Evolutionary conservation across 2,888 invertebrate species (phyloP).

Genomic region (Ornithoptera priamus): DNA sequence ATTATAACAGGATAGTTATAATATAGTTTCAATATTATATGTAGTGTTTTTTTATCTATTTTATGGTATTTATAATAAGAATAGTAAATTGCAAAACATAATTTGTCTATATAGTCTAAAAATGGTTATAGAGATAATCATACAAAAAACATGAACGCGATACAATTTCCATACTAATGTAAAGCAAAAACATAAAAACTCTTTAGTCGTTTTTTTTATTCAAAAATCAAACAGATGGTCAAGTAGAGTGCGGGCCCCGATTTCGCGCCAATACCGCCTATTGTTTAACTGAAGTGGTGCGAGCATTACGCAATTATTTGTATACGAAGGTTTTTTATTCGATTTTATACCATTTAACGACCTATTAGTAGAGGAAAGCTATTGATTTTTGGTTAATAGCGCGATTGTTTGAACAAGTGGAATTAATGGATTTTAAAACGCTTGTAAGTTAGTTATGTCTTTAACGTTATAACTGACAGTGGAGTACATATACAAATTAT

Average conservation of each 20-base stretch:
- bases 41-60: no score
- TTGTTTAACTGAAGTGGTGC: slow-evolving; percentile 69
- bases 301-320: slow-evolving; percentile 62
- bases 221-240: slow-evolving; percentile 58
- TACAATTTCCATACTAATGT: slow-evolving; percentile 29
- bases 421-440: no score
- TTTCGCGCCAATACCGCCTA: slow-evolving; percentile 58
- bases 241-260: slow-evolving; percentile 54
- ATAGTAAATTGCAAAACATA: background rate
- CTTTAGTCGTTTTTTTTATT: slow-evolving; percentile 25
- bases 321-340: slow-evolving; percentile 57
- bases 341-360: slow-evolving; percentile 55
- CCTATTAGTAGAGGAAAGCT: slow-evolving; percentile 26
- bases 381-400: slow-evolving; percentile 8
- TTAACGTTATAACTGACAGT: background rate
- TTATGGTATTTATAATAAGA: no score
- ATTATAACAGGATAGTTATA: no score
- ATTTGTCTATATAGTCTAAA: background rate
- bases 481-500: no score
- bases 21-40: no score
- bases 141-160: background rate
- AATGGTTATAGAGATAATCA: background rate
- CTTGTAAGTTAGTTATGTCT: background rate
- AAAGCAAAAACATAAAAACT: slow-evolving; percentile 24
- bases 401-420: background rate